Base-by-base conservation (phyloP, 2,797 vertebrate genomes). In the Sphenopsis melanotis region DNA sequence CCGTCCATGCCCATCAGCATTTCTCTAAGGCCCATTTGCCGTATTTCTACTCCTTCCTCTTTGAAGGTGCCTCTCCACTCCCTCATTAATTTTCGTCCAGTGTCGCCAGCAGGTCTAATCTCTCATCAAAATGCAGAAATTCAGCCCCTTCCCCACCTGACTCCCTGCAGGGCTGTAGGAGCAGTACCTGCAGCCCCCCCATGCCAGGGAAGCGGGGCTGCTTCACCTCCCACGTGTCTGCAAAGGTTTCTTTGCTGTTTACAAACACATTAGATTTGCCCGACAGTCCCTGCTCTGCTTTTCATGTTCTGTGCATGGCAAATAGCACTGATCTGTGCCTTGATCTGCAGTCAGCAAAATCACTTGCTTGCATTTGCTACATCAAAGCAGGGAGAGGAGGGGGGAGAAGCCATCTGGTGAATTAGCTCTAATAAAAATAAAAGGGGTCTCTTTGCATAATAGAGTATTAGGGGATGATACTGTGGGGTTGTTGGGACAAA, bases 331-430 rank as follows among this genome's bases (percentile, higher is more conserved):
- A 96, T 84, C 63, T 91, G 64, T 39, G 91, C 92, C 91, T 96
- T 91, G 89, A 96, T 96, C 93, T 96, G 85, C 39, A 96, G 91
- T 97, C 91, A 94, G 93, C 94, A 94, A 93, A 96, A 95, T 94
- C 89, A 88, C 85, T 96, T 75, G 76, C 82, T 91, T 8, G 2
- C 12, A n/a, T 94, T 96, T 94, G 79, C 76, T 66, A 83, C 92
- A 93, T 95, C 94, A 96, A 95, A 94, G 90, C 39, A 59, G 37
- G 21, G 82, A 77, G n/a, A 56, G 47, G 49, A 44, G 19, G 50
- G 44, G 65, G 74, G 47, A 60, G 88, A 92, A 96, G 83, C 95
- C 95, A 96, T 96, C 95, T 94, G 93, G 91, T 93, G 86, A 96
- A 96, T 94, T 93, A 95, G 77, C 83, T 89, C 80, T 93, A 96